Conservation (phyloP, 2,797 vertebrate genomes). For the Tamandua tetradactyla region DNA sequence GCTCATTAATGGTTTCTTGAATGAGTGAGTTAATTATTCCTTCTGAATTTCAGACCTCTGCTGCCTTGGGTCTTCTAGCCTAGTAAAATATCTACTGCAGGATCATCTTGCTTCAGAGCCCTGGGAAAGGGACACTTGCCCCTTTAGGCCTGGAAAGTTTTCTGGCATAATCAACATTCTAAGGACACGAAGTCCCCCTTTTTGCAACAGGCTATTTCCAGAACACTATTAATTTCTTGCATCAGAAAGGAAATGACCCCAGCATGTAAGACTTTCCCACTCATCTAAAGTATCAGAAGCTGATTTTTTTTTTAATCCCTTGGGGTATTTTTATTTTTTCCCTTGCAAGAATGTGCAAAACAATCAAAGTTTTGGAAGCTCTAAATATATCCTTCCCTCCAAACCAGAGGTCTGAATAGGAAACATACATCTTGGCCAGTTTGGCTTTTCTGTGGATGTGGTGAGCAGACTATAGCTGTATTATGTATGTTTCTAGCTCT, state of each 20-base stretch:
- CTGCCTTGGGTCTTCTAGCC: not conserved
- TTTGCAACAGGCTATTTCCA: slow-evolving; percentile 70
- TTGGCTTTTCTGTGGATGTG: not conserved
- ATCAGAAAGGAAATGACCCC: slow-evolving; percentile 74
- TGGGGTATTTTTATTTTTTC: slow-evolving; percentile 49
- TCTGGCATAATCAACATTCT: slow-evolving; percentile 48
- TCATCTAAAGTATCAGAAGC: slow-evolving; percentile 53
- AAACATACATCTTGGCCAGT: not conserved
- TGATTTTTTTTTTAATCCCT: not conserved
- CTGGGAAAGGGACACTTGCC: slow-evolving; percentile 73
- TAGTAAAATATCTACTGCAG: not conserved
- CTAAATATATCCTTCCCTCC: slow-evolving; percentile 55
- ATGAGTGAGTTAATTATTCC: not conserved
- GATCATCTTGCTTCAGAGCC: slow-evolving; percentile 25
- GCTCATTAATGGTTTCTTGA: not conserved
- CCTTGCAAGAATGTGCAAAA: slow-evolving; percentile 58
- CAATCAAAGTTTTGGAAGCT: slow-evolving; percentile 43
- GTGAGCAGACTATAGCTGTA: not conserved
- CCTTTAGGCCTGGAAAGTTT: slow-evolving; percentile 78
- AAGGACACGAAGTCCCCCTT: slow-evolving; percentile 60
- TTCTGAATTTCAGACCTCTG: not conserved
- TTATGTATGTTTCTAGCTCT: not conserved
- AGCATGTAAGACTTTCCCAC: slow-evolving; percentile 63
- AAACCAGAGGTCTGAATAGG: not conserved
- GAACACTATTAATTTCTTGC: slow-evolving; percentile 73